These are phyloP conservation scores for Ctenoplectra terminalis DNA, from an alignment of 1,140 invertebrate genomes.

Conservation along the genomic window DNA sequence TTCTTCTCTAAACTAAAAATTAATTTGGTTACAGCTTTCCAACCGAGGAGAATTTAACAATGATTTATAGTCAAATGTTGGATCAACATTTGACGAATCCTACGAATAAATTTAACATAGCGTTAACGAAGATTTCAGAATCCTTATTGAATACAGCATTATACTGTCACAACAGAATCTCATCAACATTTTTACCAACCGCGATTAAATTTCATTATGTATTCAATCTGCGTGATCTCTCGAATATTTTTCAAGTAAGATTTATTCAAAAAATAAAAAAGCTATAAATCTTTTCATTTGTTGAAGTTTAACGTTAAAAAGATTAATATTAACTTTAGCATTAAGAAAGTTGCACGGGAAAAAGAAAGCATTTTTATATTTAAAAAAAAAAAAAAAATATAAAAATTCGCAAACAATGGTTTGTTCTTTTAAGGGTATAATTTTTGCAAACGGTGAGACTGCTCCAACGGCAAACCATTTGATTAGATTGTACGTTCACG, in stretches of 20 bases:
- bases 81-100: slow-evolving; percentile 89
- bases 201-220: slow-evolving; percentile 97
- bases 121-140: slow-evolving; percentile 85
- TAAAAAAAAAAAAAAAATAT: too few species aligned
- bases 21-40: slow-evolving; percentile 87
- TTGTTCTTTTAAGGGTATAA: slow-evolving; percentile 87
- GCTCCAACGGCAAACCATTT: slow-evolving; percentile 88
- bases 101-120: slow-evolving; percentile 86
- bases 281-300: neutral
- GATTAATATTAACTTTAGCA: too few species aligned
- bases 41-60: slow-evolving; percentile 89
- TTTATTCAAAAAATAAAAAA: too few species aligned
- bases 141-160: slow-evolving; percentile 89
- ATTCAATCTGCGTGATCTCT: slow-evolving; percentile 96
- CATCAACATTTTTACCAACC: slow-evolving; percentile 92
- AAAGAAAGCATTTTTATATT: too few species aligned
- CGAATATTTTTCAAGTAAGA: slow-evolving; percentile 93
- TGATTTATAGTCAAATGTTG: slow-evolving; percentile 93
- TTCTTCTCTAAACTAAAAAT: neutral
- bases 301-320: neutral
- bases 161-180: slow-evolving; percentile 90
- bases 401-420: too few species aligned
- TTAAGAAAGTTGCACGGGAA: too few species aligned
- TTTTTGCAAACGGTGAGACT: slow-evolving; percentile 93
- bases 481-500: slow-evolving; percentile 94